Evolutionary conservation across 2,113 vertebrate genomes (phyloP), one percentile per base, ranked within the genome.

Genomic region (Microcebus tavaratra): DNA sequence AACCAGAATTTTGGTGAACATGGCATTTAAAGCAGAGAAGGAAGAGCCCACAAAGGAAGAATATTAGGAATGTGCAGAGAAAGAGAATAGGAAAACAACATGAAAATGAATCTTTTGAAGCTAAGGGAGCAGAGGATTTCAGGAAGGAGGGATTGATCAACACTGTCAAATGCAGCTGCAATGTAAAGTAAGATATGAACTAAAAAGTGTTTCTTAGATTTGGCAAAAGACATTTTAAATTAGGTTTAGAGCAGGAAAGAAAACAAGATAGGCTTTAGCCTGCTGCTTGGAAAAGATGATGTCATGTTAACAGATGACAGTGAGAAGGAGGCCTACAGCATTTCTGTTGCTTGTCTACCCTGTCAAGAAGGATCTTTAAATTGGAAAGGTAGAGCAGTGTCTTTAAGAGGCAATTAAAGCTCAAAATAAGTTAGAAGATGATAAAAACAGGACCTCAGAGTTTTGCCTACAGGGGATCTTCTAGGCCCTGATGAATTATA

Each of bases 301-400:
- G 96, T 92, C 94, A 95, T 97, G 78, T 75, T 75, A 83, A 91
- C 89, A 93, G 88, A 96, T n/a, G 80, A 95, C 90, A 90, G 53
- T 18, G 67, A 61, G 65, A 79, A 45, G 91, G 81, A 88, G 65
- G 75, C 59, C 57, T 23, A 61, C 85, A 68, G 78, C 81, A 27
- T 96, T 76, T 84, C 88, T 91, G 14, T 36, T 90, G 53, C 57
- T 90, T 73, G 45, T 94, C 84, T 91, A 55, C 12, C 82, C 67
- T 92, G 23, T 59, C 91, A 90, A 85, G 5, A 75, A 59, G 21
- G 20, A 65, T 79, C 67, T 94, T 59, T 45, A 55, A 61, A 65
- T 29, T 36, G 42, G 39, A 90, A 94, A 92, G 88, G 21, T 9
- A 95, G 67, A 80, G 27, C 34, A 61, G 15, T 63, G 45, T 76